Conservation (phyloP, 2,888 invertebrate species). For the Morinoia aosen region DNA sequence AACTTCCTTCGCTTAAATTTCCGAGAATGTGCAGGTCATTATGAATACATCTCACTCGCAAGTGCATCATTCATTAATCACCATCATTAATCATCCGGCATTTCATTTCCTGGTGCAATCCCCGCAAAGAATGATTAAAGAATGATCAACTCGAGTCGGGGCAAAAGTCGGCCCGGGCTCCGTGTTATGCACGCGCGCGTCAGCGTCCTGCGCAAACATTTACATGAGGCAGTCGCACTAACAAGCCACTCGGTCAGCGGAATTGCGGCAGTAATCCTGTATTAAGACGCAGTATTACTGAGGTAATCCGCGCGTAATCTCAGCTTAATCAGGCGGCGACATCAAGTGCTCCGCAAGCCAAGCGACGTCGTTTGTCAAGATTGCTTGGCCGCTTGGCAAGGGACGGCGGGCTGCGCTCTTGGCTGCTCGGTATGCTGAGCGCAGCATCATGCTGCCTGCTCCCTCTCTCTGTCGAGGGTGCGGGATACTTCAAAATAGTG, state of each 20-base stretch:
- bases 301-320: slow-evolving; percentile 30
- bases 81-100: background rate
- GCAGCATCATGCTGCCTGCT: background rate
- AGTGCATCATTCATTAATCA: slow-evolving; percentile 32
- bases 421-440: background rate
- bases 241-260: slow-evolving; percentile 19
- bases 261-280: slow-evolving; percentile 18
- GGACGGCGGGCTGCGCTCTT: background rate
- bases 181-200: background rate
- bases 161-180: background rate
- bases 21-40: slow-evolving; percentile 25
- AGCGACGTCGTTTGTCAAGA: slow-evolving; percentile 34
- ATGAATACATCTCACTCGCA: slow-evolving; percentile 8
- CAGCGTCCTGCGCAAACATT: background rate
- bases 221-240: background rate
- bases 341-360: slow-evolving; percentile 14
- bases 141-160: background rate
- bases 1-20: background rate
- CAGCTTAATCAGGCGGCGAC: slow-evolving; percentile 27
- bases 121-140: background rate
- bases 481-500: no score
- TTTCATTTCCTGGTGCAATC: slow-evolving; percentile 21
- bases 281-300: slow-evolving; percentile 34
- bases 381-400: background rate
- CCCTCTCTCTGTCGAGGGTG: background rate